These are phyloP conservation scores for Capreolus pygargus DNA, from an alignment of 2,113 vertebrate genomes.

Conservation along the genomic window DNA sequence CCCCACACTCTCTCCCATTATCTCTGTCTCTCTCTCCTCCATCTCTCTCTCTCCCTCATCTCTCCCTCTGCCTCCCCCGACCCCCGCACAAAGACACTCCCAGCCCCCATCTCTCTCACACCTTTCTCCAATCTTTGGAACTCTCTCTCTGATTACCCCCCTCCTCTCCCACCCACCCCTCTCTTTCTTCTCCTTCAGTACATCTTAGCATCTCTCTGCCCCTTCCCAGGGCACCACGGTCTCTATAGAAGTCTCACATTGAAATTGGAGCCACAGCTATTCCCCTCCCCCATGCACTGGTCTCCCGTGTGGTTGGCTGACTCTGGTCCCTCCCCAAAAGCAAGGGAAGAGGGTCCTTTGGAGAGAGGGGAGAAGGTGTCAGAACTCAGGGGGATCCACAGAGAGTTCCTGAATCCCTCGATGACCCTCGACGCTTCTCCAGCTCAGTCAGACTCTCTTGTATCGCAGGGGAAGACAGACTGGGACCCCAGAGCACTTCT, in stretches of 20 bases:
- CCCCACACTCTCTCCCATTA: fast-evolving
- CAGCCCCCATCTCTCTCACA: background rate
- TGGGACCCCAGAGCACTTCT: background rate
- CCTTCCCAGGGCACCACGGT: background rate
- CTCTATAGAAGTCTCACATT: background rate
- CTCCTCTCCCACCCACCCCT: background rate
- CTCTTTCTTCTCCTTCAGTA: background rate
- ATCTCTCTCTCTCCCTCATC: background rate
- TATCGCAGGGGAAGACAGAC: background rate
- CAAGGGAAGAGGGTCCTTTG: background rate
- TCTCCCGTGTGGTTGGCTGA: background rate
- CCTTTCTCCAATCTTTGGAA: too few species aligned
- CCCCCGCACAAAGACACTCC: background rate
- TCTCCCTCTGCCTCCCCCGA: background rate
- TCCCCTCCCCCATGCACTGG: background rate
- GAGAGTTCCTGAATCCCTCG: background rate
- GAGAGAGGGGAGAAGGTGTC: background rate
- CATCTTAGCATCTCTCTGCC: background rate
- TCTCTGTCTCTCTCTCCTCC: too few species aligned
- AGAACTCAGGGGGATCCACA: background rate
- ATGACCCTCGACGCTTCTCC: background rate
- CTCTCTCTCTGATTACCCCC: background rate
- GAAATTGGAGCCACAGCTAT: background rate
- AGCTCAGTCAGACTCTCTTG: background rate
- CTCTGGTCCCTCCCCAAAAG: background rate